phyloP scores from a whole-genome alignment of 2,113 vertebrate genomes.

The Rhinolophus ferrumequinum region DNA sequence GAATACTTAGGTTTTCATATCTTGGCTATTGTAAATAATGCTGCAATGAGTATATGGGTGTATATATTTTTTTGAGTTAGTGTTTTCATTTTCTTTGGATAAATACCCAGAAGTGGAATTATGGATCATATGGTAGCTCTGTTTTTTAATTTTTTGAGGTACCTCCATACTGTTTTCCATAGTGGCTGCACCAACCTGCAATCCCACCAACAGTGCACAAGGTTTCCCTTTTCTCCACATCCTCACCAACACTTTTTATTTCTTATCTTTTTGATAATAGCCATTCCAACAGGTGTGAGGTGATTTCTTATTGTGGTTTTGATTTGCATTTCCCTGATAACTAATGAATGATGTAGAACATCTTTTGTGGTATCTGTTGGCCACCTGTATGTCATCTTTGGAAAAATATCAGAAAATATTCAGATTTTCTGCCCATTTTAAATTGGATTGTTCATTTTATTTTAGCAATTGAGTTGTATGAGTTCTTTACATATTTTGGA shows the following conservation, averaged over 20 bases:
- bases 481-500: background rate
- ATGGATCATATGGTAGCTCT: background rate
- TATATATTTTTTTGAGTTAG: background rate
- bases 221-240: too few species aligned
- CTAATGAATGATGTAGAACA: background rate
- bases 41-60: background rate
- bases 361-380: background rate
- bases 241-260: too few species aligned
- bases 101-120: background rate
- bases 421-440: background rate
- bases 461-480: too few species aligned
- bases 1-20: too few species aligned
- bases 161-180: too few species aligned
- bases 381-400: background rate
- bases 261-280: too few species aligned
- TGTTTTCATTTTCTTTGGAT: background rate
- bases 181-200: too few species aligned
- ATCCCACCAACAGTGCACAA: too few species aligned
- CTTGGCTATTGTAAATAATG: background rate
- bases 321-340: background rate
- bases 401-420: background rate
- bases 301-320: too few species aligned
- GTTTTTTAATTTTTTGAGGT: background rate
- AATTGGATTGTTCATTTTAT: background rate
- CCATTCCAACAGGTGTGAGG: too few species aligned